Evolutionary conservation across 2,888 invertebrate genomes (phyloP).

Genomic region (Epiperipatus broadwayi): DNA sequence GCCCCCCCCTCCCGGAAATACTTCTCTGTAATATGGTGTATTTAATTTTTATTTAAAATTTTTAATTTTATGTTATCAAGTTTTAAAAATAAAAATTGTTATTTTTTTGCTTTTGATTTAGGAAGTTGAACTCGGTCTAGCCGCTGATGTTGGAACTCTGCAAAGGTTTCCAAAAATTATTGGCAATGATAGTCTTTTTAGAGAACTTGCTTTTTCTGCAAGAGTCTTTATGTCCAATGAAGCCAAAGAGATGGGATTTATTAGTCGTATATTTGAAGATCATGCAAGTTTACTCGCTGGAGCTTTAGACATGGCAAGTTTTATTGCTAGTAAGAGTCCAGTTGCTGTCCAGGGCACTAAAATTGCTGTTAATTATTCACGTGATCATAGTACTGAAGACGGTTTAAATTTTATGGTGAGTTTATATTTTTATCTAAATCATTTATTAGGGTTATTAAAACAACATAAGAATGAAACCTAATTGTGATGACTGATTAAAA

Average conservation of each 20-base stretch:
- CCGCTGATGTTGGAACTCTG: slow-evolving; percentile 84
- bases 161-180: slow-evolving; percentile 78
- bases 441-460: background rate
- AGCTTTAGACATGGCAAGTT: slow-evolving; percentile 50
- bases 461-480: background rate
- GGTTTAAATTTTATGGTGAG: slow-evolving; percentile 78
- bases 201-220: slow-evolving; percentile 73
- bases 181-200: slow-evolving; percentile 61
- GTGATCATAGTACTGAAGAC: slow-evolving; percentile 66
- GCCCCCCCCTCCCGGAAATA: too few species aligned
- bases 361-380: slow-evolving; percentile 55
- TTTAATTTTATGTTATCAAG: slow-evolving; percentile 7
- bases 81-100: background rate
- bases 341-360: slow-evolving; percentile 87
- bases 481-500: too few species aligned
- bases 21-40: slow-evolving; percentile 9
- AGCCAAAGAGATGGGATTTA: slow-evolving; percentile 52
- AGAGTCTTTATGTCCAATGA: slow-evolving; percentile 59
- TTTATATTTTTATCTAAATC: slow-evolving; percentile 18
- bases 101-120: slow-evolving; percentile 24
- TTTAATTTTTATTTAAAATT: background rate
- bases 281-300: slow-evolving; percentile 49
- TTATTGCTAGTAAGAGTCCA: slow-evolving; percentile 72
- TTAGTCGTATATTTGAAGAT: slow-evolving; percentile 52
- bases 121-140: slow-evolving; percentile 46